These are phyloP conservation scores for Drosophila macrospina DNA, from an alignment of 2,888 invertebrate genomes.

Conservation along the genomic window DNA sequence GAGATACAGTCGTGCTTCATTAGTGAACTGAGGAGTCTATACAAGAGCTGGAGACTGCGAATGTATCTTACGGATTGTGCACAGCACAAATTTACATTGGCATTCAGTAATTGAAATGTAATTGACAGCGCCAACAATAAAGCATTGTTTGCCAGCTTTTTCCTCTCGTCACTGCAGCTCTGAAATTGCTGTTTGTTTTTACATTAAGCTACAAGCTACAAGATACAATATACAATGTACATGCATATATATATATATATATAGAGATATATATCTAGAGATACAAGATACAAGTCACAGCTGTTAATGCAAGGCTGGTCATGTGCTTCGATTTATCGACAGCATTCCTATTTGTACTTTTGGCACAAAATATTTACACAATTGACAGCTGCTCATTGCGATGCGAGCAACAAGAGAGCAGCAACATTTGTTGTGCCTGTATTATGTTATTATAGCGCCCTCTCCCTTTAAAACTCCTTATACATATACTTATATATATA, in stretches of 20 bases:
- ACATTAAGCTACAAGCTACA: constrained; percentile 31
- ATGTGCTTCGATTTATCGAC: constrained; percentile 78
- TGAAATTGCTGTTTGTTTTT: constrained; percentile 28
- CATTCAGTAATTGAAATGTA: constrained; percentile 20
- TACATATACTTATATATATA: background rate
- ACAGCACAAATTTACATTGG: constrained; percentile 7
- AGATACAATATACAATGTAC: constrained; percentile 4
- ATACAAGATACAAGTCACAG: constrained; percentile 53
- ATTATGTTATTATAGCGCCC: background rate
- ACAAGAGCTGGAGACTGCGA: background rate
- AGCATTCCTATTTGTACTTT: constrained; percentile 72
- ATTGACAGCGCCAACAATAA: constrained; percentile 25
- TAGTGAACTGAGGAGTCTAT: background rate
- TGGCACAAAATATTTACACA: constrained; percentile 79
- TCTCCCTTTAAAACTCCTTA: background rate
- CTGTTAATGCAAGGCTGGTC: constrained; percentile 70
- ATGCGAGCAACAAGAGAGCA: constrained; percentile 9
- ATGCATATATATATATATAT: constrained; percentile 2
- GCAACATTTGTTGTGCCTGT: constrained; percentile 16
- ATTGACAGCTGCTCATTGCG: constrained; percentile 66
- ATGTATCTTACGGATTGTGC: background rate
- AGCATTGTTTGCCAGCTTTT: background rate
- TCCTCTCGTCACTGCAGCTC: background rate
- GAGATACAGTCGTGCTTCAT: background rate
- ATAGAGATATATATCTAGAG: background rate